Evolutionary conservation across 2,888 invertebrate genomes (phyloP).

Genomic region (Drosophila kanekoi): DNA sequence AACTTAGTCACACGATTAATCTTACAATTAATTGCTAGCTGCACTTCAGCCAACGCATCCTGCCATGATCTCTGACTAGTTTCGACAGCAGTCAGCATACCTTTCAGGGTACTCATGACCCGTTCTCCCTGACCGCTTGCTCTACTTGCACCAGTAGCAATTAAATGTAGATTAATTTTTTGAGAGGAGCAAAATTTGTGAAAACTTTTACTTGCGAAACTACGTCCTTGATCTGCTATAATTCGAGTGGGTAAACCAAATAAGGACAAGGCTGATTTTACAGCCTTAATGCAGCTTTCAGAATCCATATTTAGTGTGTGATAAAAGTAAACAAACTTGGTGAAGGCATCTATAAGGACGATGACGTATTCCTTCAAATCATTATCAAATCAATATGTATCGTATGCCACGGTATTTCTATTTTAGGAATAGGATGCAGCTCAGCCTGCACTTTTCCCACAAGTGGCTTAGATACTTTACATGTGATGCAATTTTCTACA

Average conservation of each 20-base stretch:
- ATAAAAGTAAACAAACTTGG: background rate
- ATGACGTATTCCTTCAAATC: too few relatives aligned
- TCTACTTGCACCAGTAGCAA: conserved; percentile 6
- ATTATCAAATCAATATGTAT: background rate
- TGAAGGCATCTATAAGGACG: too few relatives aligned
- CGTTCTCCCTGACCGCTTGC: conserved; percentile 13
- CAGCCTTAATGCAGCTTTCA: too few relatives aligned
- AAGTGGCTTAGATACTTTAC: conserved; percentile 10
- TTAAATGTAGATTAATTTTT: conserved; percentile 1
- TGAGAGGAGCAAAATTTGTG: background rate
- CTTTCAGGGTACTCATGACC: background rate
- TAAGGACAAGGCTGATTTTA: too few relatives aligned
- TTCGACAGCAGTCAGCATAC: conserved; percentile 4
- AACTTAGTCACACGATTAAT: conserved; percentile 15
- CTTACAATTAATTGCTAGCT: conserved; percentile 21
- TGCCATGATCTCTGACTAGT: conserved; percentile 13
- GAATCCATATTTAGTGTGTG: background rate
- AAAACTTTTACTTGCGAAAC: conserved; percentile 5
- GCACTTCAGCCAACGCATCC: conserved; percentile 15
- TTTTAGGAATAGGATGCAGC: conserved; percentile 3
- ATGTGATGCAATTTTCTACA: conserved; percentile 8
- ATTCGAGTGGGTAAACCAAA: background rate
- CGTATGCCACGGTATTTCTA: background rate
- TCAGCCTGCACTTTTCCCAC: conserved; percentile 17
- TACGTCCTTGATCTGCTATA: background rate